Base-by-base conservation (phyloP, 1,140 invertebrate species). In the Tetramorium parvispinum region DNA sequence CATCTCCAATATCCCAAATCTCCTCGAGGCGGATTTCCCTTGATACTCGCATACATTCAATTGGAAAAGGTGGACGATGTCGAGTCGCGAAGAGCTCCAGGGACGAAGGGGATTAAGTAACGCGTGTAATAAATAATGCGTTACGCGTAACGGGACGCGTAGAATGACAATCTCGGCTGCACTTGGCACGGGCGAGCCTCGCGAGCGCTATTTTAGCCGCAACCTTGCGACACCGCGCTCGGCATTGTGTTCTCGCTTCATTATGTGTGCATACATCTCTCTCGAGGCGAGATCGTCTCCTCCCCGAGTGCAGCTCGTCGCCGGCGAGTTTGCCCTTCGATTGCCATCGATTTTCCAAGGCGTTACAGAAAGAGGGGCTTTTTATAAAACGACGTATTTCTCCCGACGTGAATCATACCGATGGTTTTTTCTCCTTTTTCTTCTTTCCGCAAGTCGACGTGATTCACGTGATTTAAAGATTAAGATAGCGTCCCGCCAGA, bases 141-240 rank as follows among this genome's bases (percentile, higher is more conserved):
- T 46, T 63, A 63, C n/a, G 24, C 16, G 53, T 83, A 79, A 81
- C 77, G 63, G 4, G 18, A 21, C 24, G 83, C 61, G 6, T 5
- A 53, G 49, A 40, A 10, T 77, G 70, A 89, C 88, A 87, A 32
- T 81, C 76, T 66, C 76, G 24, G 18, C 66, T 57, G 66, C 24
- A 88, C 73, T 91, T 91, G 89, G 89, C 89, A 90, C 78, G 32
- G 43, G 13, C 40, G 21, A 51, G 55, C 49, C 43, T 65, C 18
- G 46, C 43, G n/a, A 16, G 3, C 61, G 70, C 88, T 89, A 91
- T 91, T 91, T 91, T 90, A 66, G 79, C 53, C 43, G 4, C 32
- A 68, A 75, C n/a, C 89, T 91, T 90, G 66, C 89, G 83, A 88
- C 73, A 91, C 53, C 63, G 8, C 27, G 46, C 53, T 53, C 59